Base-by-base conservation (phyloP, 1,140 invertebrate species). In the Gryllus bimaculatus region DNA sequence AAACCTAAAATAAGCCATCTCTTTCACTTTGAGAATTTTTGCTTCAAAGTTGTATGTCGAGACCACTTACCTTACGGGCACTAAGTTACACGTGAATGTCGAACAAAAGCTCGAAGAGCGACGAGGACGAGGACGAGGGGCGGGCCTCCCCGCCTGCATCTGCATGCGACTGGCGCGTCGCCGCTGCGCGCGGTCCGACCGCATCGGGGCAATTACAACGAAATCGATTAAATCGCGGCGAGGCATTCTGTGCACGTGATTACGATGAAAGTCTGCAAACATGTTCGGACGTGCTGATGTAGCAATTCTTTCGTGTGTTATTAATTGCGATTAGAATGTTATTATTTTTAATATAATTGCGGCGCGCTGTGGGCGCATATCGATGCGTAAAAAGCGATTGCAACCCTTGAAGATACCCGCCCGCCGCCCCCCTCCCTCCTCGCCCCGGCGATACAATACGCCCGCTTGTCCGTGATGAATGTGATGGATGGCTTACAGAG, bases 261-360 rank as follows among this genome's bases (percentile, higher is more conserved):
- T 66, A 66, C 54, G 54, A 66, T 66, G 54, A 66, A n/a, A 66
- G 54, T 66, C 54, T 66, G 54, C 54, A 66, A 66, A 66, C 54
- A 66, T 66, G 54, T 66, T 66, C 54, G 54, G 54, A n/a, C 54
- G 54, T 66, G 54, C 54, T 66, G 54, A 66, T 66, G 54, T 66
- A 66, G 7, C 54, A 13, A 66, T 66, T 66, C 54, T 66, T 66
- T 66, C 54, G 54, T 66, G 54, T 66, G 2, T 66, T 3, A 3
- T 66, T 3, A 66, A 3, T 66, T 3, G 54, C 18, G 18, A 66
- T 66, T 66, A 66, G 54, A 18, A 66, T 18, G 54, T 66, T 66
- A 66, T 66, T 66, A 66, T 66, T 66, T 66, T 66, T 66, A 66
- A 66, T 66, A 66, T 66, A 66, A 66, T 66, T 66, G 54, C 7